Evolutionary conservation across 2,113 vertebrate genomes (phyloP).

Genomic region (Rhinoptilus africanus): DNA sequence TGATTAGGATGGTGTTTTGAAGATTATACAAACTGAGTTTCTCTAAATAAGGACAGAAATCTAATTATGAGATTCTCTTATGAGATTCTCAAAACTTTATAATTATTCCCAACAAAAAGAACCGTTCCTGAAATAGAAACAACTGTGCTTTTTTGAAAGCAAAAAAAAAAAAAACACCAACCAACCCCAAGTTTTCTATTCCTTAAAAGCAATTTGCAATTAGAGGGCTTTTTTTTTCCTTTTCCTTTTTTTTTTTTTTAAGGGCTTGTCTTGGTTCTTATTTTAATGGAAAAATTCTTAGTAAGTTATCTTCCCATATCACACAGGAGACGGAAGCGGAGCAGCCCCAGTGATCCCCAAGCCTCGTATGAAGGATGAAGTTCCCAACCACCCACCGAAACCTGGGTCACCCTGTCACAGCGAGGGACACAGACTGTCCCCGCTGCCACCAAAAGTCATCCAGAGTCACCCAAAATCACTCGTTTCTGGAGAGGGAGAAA

Average conservation of each 20-base stretch:
- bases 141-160: background rate
- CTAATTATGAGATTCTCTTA: background rate
- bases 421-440: background rate
- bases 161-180: background rate
- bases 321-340: background rate
- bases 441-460: background rate
- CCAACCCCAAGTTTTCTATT: background rate
- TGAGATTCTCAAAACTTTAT: background rate
- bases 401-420: accelerated
- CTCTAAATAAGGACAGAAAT: background rate
- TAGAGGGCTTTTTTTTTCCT: background rate
- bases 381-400: background rate
- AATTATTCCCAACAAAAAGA: background rate
- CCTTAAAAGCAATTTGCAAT: background rate
- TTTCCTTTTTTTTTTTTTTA: background rate
- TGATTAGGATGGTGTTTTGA: background rate
- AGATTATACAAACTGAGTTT: background rate
- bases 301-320: accelerated
- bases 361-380: accelerated
- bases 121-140: background rate
- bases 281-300: background rate
- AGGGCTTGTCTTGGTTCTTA: background rate
- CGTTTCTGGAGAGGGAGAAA: accelerated
- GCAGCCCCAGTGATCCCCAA: background rate
- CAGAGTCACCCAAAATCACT: background rate